Percentiles rank a stretch among this genome's conserved stretches.
These are phyloP conservation scores for Montifringilla adamsi DNA, from an alignment of 2,113 vertebrate genomes.

Conservation along the genomic window DNA sequence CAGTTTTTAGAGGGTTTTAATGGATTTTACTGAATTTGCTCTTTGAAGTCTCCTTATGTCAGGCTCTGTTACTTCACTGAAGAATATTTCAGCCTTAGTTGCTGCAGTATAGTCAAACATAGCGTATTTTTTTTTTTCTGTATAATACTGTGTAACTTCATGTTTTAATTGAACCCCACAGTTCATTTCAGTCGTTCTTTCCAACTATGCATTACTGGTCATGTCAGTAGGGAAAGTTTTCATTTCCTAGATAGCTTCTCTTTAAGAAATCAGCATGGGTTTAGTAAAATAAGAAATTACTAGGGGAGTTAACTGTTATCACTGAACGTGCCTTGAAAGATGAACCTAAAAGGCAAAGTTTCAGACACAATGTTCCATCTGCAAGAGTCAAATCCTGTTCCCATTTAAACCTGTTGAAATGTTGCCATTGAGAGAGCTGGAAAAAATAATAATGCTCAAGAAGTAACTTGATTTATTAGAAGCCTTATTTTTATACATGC, in stretches of 20 bases:
- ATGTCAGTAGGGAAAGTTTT: neutral
- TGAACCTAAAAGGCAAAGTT: neutral
- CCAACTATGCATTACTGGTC: neutral
- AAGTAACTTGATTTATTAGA: neutral
- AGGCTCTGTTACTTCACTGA: neutral
- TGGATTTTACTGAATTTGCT: neutral
- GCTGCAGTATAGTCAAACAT: neutral
- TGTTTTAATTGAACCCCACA: neutral
- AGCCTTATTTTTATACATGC: neutral
- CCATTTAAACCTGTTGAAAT: neutral
- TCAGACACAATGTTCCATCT: neutral
- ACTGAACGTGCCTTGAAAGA: neutral
- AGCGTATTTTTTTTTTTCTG: neutral
- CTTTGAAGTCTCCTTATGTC: neutral
- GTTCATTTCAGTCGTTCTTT: neutral
- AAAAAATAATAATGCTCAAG: neutral
- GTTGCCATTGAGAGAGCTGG: neutral
- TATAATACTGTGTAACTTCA: neutral
- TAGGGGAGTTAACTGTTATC: neutral
- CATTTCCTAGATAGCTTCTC: neutral
- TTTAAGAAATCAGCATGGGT: neutral
- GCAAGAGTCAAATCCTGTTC: neutral
- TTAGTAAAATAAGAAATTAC: neutral
- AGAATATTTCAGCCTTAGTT: neutral
- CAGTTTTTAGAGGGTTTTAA: accelerated